phyloP scores from a whole-genome alignment of 2,797 vertebrate genomes.

The Melanogrammus aeglefinus region DNA sequence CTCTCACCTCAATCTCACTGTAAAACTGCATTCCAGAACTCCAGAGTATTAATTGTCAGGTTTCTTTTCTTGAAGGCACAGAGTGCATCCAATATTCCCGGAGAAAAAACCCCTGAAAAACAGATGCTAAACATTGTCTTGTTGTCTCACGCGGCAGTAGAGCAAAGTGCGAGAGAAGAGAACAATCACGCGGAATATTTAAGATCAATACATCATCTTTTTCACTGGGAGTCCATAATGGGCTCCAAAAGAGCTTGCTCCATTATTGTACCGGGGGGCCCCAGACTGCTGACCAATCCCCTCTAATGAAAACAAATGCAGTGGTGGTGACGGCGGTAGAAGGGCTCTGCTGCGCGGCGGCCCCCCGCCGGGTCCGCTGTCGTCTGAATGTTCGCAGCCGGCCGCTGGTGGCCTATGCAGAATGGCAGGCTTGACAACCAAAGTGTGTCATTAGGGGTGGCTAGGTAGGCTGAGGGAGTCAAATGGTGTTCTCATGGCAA shows the following conservation, averaged over 20 bases:
- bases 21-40: too few relatives aligned
- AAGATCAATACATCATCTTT: constrained; percentile 73
- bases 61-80: too few relatives aligned
- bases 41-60: too few relatives aligned
- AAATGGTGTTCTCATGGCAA: constrained; percentile 43
- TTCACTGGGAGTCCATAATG: constrained; percentile 66
- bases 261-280: constrained; percentile 67
- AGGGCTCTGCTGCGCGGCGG: constrained; percentile 44
- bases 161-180: constrained; percentile 46
- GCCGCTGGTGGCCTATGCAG: constrained; percentile 38
- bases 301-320: constrained; percentile 75
- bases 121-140: neutral
- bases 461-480: constrained; percentile 27
- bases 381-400: constrained; percentile 33
- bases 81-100: too few relatives aligned
- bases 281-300: constrained; percentile 67
- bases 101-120: neutral
- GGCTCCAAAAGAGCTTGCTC: constrained; percentile 55
- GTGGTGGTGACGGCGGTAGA: constrained; percentile 41
- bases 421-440: constrained; percentile 51
- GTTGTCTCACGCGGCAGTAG: constrained; percentile 24
- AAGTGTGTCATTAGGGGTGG: constrained; percentile 62
- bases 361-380: constrained; percentile 10
- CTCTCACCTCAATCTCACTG: too few relatives aligned
- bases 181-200: constrained; percentile 58